A percentile compares a stretch with the other conserved stretches of the same genome.
phyloP scores from a whole-genome alignment of 2,888 invertebrate genomes.

The Xestoiulus laeticollis region DNA sequence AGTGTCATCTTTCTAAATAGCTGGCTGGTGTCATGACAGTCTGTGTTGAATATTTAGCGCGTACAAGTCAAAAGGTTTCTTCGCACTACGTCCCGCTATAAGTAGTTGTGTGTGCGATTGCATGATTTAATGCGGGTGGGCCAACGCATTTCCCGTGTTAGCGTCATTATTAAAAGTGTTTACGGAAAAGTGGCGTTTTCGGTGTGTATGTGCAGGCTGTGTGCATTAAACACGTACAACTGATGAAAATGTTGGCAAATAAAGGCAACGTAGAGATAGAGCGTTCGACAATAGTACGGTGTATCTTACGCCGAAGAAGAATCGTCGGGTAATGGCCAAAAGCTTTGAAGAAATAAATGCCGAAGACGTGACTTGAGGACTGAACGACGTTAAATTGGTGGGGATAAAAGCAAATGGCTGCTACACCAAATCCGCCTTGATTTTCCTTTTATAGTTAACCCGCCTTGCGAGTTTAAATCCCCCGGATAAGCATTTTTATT shows the following conservation, averaged over 20 bases:
- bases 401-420: constrained; percentile 34
- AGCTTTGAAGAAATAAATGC: constrained; percentile 34
- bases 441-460: neutral
- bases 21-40: too few relatives aligned
- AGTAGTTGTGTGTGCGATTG: too few relatives aligned
- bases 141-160: neutral
- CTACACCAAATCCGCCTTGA: neutral
- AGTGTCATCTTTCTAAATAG: too few relatives aligned
- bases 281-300: neutral
- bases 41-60: too few relatives aligned
- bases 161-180: constrained; percentile 22
- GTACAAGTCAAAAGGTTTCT: too few relatives aligned
- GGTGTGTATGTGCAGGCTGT: neutral
- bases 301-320: neutral
- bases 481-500: neutral
- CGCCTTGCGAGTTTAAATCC: neutral
- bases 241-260: constrained; percentile 33
- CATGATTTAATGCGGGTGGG: neutral
- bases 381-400: constrained; percentile 16
- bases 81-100: too few relatives aligned
- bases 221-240: constrained; percentile 25
- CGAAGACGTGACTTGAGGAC: neutral
- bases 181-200: neutral
- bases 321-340: constrained; percentile 32
- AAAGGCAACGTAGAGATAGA: constrained; percentile 18